Conservation (phyloP, 2,113 vertebrate species). For the Melanerpes aurifrons region DNA sequence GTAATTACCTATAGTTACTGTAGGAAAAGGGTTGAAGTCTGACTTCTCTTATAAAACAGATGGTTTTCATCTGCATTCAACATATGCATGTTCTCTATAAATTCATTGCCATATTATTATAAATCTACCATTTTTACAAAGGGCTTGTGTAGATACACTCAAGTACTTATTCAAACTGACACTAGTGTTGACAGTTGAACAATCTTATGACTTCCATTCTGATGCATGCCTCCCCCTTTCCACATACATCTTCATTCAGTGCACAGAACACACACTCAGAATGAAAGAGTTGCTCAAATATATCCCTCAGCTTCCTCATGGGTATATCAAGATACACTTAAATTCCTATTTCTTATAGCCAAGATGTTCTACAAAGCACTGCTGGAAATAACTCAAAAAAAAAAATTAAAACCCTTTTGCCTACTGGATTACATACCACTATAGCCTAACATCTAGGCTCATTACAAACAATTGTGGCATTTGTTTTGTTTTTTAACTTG, state of each 20-base stretch:
- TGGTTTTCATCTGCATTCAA: neutral
- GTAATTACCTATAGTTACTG: neutral
- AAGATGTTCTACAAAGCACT: neutral
- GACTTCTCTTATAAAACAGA: neutral
- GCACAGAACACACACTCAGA: neutral
- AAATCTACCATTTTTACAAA: neutral
- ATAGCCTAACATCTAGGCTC: neutral
- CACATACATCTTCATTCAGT: neutral
- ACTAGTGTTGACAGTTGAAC: neutral
- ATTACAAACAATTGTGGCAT: neutral
- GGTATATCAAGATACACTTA: neutral
- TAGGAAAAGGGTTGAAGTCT: neutral
- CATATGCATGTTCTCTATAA: neutral
- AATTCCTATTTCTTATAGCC: neutral
- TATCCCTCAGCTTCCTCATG: neutral
- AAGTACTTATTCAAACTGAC: neutral
- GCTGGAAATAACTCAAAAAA: neutral
- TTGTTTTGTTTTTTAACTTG: neutral
- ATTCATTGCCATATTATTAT: neutral
- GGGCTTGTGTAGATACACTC: neutral
- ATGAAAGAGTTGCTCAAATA: neutral
- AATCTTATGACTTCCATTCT: neutral
- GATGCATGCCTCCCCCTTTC: neutral
- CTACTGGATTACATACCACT: neutral
- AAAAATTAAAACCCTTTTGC: neutral